Conservation (phyloP, 2,888 invertebrate species). For the Meandrusa payeni region DNA sequence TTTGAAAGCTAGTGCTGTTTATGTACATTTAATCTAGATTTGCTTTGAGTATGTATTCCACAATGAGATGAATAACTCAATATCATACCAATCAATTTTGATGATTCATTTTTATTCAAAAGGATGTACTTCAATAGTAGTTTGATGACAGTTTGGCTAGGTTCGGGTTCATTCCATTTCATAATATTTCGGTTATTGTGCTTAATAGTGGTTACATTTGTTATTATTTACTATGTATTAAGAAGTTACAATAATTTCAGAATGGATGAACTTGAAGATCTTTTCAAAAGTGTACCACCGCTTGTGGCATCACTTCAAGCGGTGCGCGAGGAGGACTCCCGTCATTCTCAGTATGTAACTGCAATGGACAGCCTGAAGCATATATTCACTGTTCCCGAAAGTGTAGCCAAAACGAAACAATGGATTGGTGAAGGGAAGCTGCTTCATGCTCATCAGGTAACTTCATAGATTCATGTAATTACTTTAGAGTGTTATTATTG, state of each 20-base stretch:
- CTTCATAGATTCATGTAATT: constrained; percentile 1
- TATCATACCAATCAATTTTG: too few species aligned
- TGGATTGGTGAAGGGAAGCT: constrained; percentile 97
- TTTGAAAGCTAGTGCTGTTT: too few species aligned
- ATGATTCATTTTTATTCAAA: too few species aligned
- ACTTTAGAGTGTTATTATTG: too few species aligned
- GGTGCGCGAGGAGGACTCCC: constrained; percentile 95
- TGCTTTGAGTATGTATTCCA: too few species aligned
- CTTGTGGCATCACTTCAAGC: constrained; percentile 90
- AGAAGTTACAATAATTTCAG: constrained; percentile 55
- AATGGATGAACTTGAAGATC: constrained; percentile 87
- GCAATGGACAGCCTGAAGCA: constrained; percentile 99
- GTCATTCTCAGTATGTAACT: constrained; percentile 98
- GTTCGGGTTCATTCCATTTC: too few species aligned
- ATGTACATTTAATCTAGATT: background rate
- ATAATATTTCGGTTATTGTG: too few species aligned
- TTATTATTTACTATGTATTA: background rate
- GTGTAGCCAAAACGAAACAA: constrained; percentile 95
- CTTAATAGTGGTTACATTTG: too few species aligned
- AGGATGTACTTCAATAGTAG: too few species aligned
- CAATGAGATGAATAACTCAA: too few species aligned
- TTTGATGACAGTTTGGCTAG: too few species aligned
- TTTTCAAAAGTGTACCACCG: constrained; percentile 88
- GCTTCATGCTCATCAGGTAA: constrained; percentile 93
- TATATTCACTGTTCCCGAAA: constrained; percentile 98